Base-by-base conservation (phyloP, 2,888 invertebrate species). In the Cenopis cana region DNA sequence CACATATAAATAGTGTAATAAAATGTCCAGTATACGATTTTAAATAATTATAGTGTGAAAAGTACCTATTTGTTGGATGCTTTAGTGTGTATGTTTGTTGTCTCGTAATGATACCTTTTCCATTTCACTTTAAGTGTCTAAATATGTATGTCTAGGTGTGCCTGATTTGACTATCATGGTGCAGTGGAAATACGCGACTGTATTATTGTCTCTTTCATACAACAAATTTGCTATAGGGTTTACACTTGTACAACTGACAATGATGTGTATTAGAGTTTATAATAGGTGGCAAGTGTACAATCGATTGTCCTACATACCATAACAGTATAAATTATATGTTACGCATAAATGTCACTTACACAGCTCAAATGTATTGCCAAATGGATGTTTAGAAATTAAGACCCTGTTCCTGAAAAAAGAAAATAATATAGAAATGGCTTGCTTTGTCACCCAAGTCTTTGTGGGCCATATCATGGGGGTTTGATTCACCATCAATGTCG, bases 361-460 rank as follows among this genome's bases (percentile, higher is more conserved):
- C 77, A 83, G 93, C 93, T 93, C 92, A 93, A 92, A 79, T 81
- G 77, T 81, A 83, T 87, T 90, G 93, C 93, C 92, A 92, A 93
- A 93, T 91, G 79, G 79, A 82, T 90, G 88, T 90, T 86, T 75
- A 80, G 77, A 73, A 80, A 70, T 76, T 81, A 82, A 61, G 62
- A 62, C 75, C 73, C 55, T 50, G 61, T 74, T 74, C 69, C 61
- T 71, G 33, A 65, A 41, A 24, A 24, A 3, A 18, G 64, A 18
- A 29, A 59, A 17, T 38, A 61, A 59, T 29, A 17, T 62, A 62
- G 36, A 54, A 67, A 69, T 64, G 60, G 73, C 71, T 72, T 60
- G 70, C 65, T 49, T 24, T 9, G n/a, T 36, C 17, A 69, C 17
- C 46, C 46, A n/a, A n/a, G 46, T 46, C 6, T 8, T 46, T 46